Base-by-base conservation (phyloP, 2,113 vertebrate genomes). In the Hyaena hyaena region DNA sequence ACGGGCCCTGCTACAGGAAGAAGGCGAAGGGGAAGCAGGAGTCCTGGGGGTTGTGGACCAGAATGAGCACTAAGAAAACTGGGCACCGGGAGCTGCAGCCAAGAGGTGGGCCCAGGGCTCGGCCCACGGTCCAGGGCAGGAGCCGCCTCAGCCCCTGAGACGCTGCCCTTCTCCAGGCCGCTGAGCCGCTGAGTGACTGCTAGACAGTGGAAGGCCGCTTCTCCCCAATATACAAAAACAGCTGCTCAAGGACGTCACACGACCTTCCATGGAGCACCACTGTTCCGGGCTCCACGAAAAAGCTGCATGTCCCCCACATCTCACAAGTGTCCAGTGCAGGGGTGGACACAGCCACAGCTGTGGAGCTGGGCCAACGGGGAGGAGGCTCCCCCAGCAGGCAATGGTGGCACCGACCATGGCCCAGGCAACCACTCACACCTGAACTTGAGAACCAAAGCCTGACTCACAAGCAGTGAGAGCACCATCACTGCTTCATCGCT, bases 401-500 rank as follows among this genome's bases (percentile, higher is more conserved):
- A 19, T 21, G 77, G 28, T 2, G 7, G 53, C 66, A 76, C 28
- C 0, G 9, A 21, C 35, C 15, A 31, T 1, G 21, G 31, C 15
- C 33, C 43, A 82, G 83, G 58, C 55, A 24, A 21, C 6, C 10
- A 10, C 68, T n/a, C 85, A 90, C 26, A 33, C 45, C 6, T 31
- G 86, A 65, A 48, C 24, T 1, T 58, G 58, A 68, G 48, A 45
- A 26, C 24, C 90, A 68, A 39, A 61, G 26, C 61, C 24, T 16
- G n/a, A 12, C 86, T 65, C 45, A 0, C 4, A 28, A 63, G n/a
- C 55, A 6, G 14, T 24, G 12, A 21, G 3, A 1, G 43, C 5
- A 35, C n/a, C 31, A 15, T 35, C 6, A 0, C 26, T 8, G 7
- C n/a, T 1, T 9, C 10, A 8, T 10, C 4, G 11, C 63, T 58